Evolutionary conservation across 2,797 vertebrate species (phyloP).

Genomic region (Falco peregrinus): DNA sequence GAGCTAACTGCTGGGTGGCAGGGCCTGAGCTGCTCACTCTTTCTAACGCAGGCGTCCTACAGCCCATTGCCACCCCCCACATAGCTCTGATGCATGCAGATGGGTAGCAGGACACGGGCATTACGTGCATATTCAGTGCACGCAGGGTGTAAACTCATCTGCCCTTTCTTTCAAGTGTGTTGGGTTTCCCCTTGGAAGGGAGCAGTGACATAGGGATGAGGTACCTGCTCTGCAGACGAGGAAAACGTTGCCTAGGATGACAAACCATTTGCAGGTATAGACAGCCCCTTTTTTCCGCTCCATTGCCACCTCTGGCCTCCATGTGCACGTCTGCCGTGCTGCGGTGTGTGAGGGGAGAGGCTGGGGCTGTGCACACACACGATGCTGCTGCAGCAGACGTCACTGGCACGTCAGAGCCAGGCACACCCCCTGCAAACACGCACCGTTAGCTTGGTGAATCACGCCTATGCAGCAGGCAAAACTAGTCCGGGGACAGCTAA

Average conservation of each 20-base stretch:
- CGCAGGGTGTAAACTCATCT: background rate
- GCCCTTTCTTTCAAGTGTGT: background rate
- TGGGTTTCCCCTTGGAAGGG: background rate
- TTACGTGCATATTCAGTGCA: accelerated
- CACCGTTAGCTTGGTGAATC: background rate
- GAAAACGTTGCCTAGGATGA: background rate
- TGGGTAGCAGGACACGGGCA: background rate
- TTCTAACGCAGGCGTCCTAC: background rate
- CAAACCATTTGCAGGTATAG: background rate
- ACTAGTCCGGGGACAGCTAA: background rate
- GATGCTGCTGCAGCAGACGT: constrained; percentile 6
- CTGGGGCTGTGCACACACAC: background rate
- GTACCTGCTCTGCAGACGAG: background rate
- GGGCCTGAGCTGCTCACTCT: background rate
- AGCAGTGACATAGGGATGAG: accelerated
- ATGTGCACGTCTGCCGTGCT: background rate
- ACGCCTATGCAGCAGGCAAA: constrained; percentile 28
- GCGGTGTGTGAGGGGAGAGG: background rate
- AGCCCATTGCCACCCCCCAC: background rate
- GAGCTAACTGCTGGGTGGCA: background rate
- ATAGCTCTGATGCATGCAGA: background rate
- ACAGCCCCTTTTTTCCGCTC: background rate
- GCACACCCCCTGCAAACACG: background rate
- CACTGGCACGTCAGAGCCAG: constrained; percentile 23
- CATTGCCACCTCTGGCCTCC: background rate